Conservation (phyloP, 2,113 vertebrate species). For the Melanerpes aurifrons region DNA sequence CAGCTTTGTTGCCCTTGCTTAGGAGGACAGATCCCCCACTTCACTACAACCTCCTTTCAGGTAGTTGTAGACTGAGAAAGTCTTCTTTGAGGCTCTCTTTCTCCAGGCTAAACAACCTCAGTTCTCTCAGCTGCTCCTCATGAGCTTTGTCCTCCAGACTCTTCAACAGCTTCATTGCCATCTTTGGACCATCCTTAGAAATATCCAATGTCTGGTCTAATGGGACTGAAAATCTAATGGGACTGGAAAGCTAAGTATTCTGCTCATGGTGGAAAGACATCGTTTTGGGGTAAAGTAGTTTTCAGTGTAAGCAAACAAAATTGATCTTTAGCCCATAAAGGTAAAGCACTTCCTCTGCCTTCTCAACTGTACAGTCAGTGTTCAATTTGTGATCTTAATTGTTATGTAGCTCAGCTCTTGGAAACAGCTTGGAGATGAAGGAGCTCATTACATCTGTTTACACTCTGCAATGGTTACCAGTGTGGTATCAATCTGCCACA, state of each 20-base stretch:
- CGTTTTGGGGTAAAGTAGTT: not conserved
- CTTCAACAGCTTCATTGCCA: too few species aligned
- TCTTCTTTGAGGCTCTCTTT: too few species aligned
- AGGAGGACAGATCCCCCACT: too few species aligned
- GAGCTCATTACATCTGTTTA: not conserved
- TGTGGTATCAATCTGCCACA: not conserved
- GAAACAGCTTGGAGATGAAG: not conserved
- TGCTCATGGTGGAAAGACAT: not conserved
- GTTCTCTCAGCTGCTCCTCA: too few species aligned
- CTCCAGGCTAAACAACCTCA: too few species aligned
- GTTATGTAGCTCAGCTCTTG: not conserved
- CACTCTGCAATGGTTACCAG: not conserved
- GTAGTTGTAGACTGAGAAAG: too few species aligned
- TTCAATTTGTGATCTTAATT: not conserved
- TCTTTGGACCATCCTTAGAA: not conserved
- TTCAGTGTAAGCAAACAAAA: not conserved
- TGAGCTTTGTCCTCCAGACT: too few species aligned
- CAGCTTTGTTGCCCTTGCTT: too few species aligned
- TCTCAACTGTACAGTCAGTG: not conserved
- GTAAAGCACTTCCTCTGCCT: not conserved
- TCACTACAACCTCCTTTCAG: too few species aligned
- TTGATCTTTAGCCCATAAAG: not conserved
- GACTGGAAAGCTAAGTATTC: not conserved
- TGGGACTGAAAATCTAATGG: too few species aligned
- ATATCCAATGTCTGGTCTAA: not conserved